Percentiles rank a stretch among this genome's conserved stretches.
phyloP scores from a whole-genome alignment of 2,888 invertebrate genomes.

The Yponomeuta sedellus region DNA sequence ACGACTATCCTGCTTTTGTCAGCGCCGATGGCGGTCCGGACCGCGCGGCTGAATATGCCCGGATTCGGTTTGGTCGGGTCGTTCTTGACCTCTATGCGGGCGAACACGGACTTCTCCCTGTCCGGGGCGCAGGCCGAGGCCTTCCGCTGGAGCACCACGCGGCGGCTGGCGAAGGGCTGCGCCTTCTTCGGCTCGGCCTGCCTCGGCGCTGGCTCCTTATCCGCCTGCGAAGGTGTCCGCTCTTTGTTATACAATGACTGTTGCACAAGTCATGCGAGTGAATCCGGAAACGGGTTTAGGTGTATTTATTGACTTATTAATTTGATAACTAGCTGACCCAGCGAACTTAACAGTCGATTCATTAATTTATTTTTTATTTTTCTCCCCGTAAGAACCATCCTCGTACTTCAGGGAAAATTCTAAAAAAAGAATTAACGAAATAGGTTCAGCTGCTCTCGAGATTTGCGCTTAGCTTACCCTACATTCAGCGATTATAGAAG shows the following conservation, averaged over 20 bases:
- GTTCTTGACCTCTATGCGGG: slow-evolving; percentile 39
- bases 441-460: too few species aligned
- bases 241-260: neutral
- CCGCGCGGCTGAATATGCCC: slow-evolving; percentile 61
- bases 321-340: too few species aligned
- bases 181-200: slow-evolving; percentile 16
- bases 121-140: slow-evolving; percentile 15
- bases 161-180: slow-evolving; percentile 44
- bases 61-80: slow-evolving; percentile 48
- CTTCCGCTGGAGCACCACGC: slow-evolving; percentile 53
- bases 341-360: too few species aligned
- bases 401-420: too few species aligned
- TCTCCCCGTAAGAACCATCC: too few species aligned
- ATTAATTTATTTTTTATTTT: too few species aligned
- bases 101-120: slow-evolving; percentile 43
- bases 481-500: too few species aligned
- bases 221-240: slow-evolving; percentile 23
- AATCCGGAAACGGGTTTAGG: too few species aligned
- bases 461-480: too few species aligned
- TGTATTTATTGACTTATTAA: too few species aligned
- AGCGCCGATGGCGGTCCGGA: slow-evolving; percentile 45
- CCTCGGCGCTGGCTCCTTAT: slow-evolving; percentile 27
- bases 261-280: too few species aligned
- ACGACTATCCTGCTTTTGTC: slow-evolving; percentile 34
- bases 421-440: too few species aligned